Base-by-base conservation (phyloP, 2,888 invertebrate genomes). In the Sphaerophoria taeniata region DNA sequence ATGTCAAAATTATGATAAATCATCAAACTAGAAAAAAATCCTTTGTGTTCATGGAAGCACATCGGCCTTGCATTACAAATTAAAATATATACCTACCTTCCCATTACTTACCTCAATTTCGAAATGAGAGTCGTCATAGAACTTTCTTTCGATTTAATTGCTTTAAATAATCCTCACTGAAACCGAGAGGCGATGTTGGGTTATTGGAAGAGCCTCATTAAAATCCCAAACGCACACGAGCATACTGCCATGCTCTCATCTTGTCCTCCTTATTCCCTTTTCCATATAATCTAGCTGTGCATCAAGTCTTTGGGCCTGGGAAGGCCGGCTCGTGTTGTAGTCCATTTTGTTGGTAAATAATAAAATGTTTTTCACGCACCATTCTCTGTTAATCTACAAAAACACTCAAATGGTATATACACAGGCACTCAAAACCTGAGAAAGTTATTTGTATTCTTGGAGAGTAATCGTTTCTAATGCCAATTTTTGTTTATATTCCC, bases 401-500 rank as follows among this genome's bases (percentile, higher is more conserved):
- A n/a, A 84, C 75, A 84, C 84, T 75, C 71, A 69, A 75, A n/a
- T n/a, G n/a, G n/a, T n/a, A n/a, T n/a, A n/a, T n/a, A n/a, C n/a
- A n/a, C n/a, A 67, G 71, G 78, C 71, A 74, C 74, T 74, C 74
- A 71, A 78, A 84, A 79, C 79, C 84, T 79, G 72, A 84, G 80
- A 75, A 79, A 67, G 75, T 84, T 84, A 84, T 84, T 79, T 84
- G 75, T 84, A 84, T 84, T 79, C 84, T 34, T n/a, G n/a, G 14
- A 36, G 61, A 80, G 84, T 79, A 80, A 80, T 80, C 72, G 71
- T n/a, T n/a, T 49, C 72, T 61, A 84, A 80, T 84, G 75, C 45
- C 84, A 80, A 80, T 84, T 80, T 82, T 84, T 84, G 84, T 79
- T 84, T 84, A 79, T 84, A 75, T 67, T 79, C 63, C 67, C 80